Conservation (phyloP, 1,140 invertebrate species). For the Vanessa atalanta region DNA sequence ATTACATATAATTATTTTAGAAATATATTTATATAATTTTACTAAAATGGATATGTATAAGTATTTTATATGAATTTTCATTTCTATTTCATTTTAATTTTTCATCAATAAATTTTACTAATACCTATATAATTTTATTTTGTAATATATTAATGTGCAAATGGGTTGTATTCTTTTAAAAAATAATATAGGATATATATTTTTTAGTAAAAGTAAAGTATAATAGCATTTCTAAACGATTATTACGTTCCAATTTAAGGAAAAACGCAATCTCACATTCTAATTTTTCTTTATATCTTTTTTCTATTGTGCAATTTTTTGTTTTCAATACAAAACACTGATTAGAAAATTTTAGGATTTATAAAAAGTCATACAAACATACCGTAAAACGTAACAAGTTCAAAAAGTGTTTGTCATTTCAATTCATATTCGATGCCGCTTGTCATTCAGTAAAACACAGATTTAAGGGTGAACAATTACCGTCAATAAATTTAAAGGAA, state of each 20-base stretch:
- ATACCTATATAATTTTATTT: no score
- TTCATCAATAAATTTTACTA: no score
- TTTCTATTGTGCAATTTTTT: not conserved
- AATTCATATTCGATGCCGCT: slow-evolving; percentile 56
- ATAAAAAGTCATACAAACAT: not conserved
- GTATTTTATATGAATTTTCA: no score
- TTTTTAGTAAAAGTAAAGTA: not conserved
- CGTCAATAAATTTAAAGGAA: slow-evolving; percentile 25
- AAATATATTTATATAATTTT: no score
- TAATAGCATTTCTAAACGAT: not conserved
- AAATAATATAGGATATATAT: not conserved
- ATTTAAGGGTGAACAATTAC: slow-evolving; percentile 19
- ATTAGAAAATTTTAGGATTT: not conserved
- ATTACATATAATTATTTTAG: no score
- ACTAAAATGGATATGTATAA: no score
- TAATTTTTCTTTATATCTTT: no score
- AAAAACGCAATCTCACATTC: no score
- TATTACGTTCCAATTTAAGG: not conserved
- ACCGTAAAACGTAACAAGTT: slow-evolving; percentile 37
- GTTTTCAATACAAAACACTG: not conserved
- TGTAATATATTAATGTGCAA: no score
- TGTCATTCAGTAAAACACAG: slow-evolving; percentile 53
- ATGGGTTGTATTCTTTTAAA: no score
- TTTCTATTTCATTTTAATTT: no score
- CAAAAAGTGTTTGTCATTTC: slow-evolving; percentile 69